Conservation (phyloP, 2,888 invertebrate species). For the Cabera pusaria region DNA sequence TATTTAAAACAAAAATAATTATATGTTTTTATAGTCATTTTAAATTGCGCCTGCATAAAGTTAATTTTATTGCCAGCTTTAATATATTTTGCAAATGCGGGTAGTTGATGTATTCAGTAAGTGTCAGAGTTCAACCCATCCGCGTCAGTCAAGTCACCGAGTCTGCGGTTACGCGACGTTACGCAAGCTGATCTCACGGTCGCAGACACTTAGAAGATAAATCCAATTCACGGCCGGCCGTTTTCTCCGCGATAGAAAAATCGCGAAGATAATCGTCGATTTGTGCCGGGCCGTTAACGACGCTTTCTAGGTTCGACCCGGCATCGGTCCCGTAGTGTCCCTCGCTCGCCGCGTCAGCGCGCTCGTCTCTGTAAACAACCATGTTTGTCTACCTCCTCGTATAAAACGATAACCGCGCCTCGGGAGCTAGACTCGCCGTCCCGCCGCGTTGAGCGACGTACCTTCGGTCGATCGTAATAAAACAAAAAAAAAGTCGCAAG, state of each 20-base stretch:
- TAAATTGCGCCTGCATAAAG: background rate
- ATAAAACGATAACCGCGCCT: slow-evolving; percentile 43
- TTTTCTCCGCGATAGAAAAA: slow-evolving; percentile 64
- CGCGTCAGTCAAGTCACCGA: slow-evolving; percentile 13
- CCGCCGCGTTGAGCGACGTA: slow-evolving; percentile 52
- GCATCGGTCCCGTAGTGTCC: slow-evolving; percentile 47
- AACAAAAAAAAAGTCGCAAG: slow-evolving; percentile 65
- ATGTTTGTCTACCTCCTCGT: slow-evolving; percentile 48
- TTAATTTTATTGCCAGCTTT: too few relatives aligned
- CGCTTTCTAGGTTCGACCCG: slow-evolving; percentile 61
- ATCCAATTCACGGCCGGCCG: slow-evolving; percentile 60
- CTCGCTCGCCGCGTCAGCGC: slow-evolving; percentile 49
- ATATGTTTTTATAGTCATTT: too few relatives aligned
- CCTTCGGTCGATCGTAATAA: slow-evolving; percentile 60
- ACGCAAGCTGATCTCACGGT: slow-evolving; percentile 53
- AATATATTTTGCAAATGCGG: slow-evolving; percentile 13
- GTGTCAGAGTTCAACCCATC: slow-evolving; percentile 27
- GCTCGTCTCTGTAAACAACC: slow-evolving; percentile 50
- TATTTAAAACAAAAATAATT: too few relatives aligned
- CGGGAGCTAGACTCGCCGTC: slow-evolving; percentile 27
- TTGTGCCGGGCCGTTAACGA: slow-evolving; percentile 52
- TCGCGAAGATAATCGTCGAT: slow-evolving; percentile 63
- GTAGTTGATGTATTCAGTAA: slow-evolving; percentile 1
- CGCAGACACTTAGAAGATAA: slow-evolving; percentile 44
- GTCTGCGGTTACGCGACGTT: slow-evolving; percentile 36